Evolutionary conservation across 2,113 vertebrate species (phyloP), one percentile per base, ranked within the genome.

Genomic region (Neopipo cinnamomea): DNA sequence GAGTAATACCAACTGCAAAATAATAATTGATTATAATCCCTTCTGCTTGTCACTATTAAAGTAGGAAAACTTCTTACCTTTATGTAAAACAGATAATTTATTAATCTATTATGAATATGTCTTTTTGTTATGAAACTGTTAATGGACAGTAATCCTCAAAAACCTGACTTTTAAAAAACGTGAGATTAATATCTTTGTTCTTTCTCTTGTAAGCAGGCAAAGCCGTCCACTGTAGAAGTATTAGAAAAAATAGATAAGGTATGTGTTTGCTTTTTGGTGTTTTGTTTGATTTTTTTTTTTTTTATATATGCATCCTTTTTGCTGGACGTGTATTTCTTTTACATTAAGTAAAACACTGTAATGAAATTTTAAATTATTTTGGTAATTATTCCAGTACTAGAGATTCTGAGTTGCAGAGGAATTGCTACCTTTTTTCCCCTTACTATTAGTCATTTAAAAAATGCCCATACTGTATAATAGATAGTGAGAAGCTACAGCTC

Each of bases 231-330:
- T 82, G 98, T 99, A 93, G 99, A 99, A 94, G 96, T 99, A 93
- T 97, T 99, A 97, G 99, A 99, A 98, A 99, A 98, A 97, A 98
- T 99, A 93, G 99, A 99, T 97, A 99, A 99, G 99, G 99, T 99
- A 99, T 82, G 96, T 97, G 56, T 68, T 95, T 96, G 47, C 37
- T 91, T 25, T 91, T 56, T 74, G 72, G 35, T 91, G 50, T 17
- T 22, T 44, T 85, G 21, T 81, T 73, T 73, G 7, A 2, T 65
- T 87, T 85, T 55, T 73, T 2, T 55, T 71, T 78, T 50, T 5
- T 55, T 71, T 78, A 28, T 5, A 61, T 80, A 31, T 1, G 3
- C 14, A 7, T 83, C 8, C 8, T 70, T 83, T 88, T 79, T 62
- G 9, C 31, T 76, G 18, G 7, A 20, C 11, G 3, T 31, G 6